Evolutionary conservation across 1,140 invertebrate species (phyloP).

Genomic region (Camponotus pennsylvanicus): DNA sequence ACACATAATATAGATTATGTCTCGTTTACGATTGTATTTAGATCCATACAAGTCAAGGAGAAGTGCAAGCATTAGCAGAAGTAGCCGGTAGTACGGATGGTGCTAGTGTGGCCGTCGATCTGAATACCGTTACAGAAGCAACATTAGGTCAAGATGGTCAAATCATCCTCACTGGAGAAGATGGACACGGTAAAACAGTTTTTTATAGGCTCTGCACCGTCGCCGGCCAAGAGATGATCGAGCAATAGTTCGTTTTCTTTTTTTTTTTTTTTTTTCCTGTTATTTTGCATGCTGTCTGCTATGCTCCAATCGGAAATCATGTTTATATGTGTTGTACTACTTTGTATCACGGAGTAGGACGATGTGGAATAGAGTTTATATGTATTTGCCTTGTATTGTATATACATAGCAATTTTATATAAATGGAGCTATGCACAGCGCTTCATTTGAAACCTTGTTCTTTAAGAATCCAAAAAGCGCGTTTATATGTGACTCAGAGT

Average conservation of each 20-base stretch:
- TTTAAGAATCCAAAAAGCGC: slow-evolving; percentile 81
- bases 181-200: slow-evolving; percentile 93
- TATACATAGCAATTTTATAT: slow-evolving; percentile 65
- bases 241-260: slow-evolving; percentile 83
- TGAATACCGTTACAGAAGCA: slow-evolving; percentile 95
- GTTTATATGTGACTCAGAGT: slow-evolving; percentile 7
- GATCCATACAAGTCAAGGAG: slow-evolving; percentile 92
- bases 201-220: slow-evolving; percentile 87
- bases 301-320: slow-evolving; percentile 78
- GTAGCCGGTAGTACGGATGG: slow-evolving; percentile 89
- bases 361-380: slow-evolving; percentile 70
- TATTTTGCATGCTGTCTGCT: slow-evolving; percentile 84
- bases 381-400: slow-evolving; percentile 68
- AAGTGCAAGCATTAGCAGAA: slow-evolving; percentile 93
- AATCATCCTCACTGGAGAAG: slow-evolving; percentile 97
- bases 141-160: slow-evolving; percentile 96
- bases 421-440: slow-evolving; percentile 70
- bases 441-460: slow-evolving; percentile 70
- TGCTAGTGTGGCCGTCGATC: slow-evolving; percentile 92
- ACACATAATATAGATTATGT: background rate
- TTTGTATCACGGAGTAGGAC: slow-evolving; percentile 78
- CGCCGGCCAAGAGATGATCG: slow-evolving; percentile 86
- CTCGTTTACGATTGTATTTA: slow-evolving; percentile 78
- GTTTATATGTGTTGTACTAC: slow-evolving; percentile 68
- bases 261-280: slow-evolving; percentile 81